Evolutionary conservation across 2,797 vertebrate species (phyloP).

Genomic region (Champsocephalus esox): DNA sequence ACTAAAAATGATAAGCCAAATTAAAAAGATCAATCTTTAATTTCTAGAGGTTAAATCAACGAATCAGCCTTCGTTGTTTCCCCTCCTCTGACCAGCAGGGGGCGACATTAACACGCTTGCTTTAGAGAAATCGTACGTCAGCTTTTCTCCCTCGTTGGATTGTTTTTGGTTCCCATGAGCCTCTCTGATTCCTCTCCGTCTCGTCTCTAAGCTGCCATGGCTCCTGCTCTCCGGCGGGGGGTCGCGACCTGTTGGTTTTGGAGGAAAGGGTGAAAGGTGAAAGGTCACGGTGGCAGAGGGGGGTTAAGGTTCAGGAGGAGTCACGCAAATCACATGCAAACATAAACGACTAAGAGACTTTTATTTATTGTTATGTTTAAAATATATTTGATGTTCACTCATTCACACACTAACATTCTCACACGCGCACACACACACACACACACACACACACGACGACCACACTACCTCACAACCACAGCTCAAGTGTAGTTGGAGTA

Average conservation of each 20-base stretch:
- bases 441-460: too few relatives aligned
- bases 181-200: conserved; percentile 11
- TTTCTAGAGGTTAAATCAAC: not conserved
- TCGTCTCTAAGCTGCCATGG: conserved; percentile 55
- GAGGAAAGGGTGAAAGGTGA: conserved; percentile 68
- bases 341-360: too few relatives aligned
- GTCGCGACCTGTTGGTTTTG: conserved; percentile 75
- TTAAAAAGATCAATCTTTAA: too few relatives aligned
- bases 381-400: too few relatives aligned
- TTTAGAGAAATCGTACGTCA: not conserved
- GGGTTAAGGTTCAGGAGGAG: conserved; percentile 26
- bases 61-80: not conserved
- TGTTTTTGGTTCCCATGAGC: not conserved
- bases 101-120: not conserved
- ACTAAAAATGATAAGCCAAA: too few relatives aligned
- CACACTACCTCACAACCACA: too few relatives aligned
- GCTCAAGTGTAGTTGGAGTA: too few relatives aligned
- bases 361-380: too few relatives aligned
- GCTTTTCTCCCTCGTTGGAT: too few relatives aligned
- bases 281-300: conserved; percentile 51
- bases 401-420: too few relatives aligned
- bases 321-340: too few relatives aligned
- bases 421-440: too few relatives aligned
- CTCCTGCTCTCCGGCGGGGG: conserved; percentile 62
- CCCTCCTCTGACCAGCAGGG: not conserved